Conservation (phyloP, 2,888 invertebrate species). For the Calliopum simillimum region DNA sequence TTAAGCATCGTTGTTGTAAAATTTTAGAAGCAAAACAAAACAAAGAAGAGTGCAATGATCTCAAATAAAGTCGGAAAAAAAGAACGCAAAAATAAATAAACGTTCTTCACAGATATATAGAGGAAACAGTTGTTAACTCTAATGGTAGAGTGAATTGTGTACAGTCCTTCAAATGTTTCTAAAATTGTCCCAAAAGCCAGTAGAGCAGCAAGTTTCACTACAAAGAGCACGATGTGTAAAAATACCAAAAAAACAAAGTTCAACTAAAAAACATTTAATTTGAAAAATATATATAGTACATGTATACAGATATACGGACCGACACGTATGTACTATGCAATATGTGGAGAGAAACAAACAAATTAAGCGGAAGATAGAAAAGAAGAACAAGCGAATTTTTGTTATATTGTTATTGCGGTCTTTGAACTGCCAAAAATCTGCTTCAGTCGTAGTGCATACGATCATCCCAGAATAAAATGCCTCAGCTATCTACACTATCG, state of each 20-base stretch:
- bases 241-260: slow-evolving; percentile 15
- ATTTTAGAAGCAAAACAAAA: slow-evolving; percentile 48
- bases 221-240: neutral
- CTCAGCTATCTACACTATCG: slow-evolving; percentile 30
- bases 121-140: neutral
- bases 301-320: too few relatives aligned
- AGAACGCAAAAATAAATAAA: slow-evolving; percentile 19
- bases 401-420: slow-evolving; percentile 47
- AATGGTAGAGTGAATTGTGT: slow-evolving; percentile 4
- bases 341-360: slow-evolving; percentile 8
- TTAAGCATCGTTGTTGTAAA: slow-evolving; percentile 30
- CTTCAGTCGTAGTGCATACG: slow-evolving; percentile 22
- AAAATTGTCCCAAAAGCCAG: slow-evolving; percentile 31
- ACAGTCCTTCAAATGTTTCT: slow-evolving; percentile 22
- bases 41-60: slow-evolving; percentile 48
- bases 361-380: slow-evolving; percentile 31
- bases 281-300: slow-evolving; percentile 25
- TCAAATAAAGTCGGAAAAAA: slow-evolving; percentile 29
- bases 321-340: neutral
- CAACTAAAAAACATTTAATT: slow-evolving; percentile 19
- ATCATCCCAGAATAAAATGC: slow-evolving; percentile 26
- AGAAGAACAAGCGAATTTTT: slow-evolving; percentile 33
- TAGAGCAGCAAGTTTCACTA: slow-evolving; percentile 1
- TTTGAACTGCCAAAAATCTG: slow-evolving; percentile 55
- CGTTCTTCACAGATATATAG: neutral